Evolutionary conservation across 2,113 vertebrate genomes (phyloP).

Genomic region (Mus pahari): DNA sequence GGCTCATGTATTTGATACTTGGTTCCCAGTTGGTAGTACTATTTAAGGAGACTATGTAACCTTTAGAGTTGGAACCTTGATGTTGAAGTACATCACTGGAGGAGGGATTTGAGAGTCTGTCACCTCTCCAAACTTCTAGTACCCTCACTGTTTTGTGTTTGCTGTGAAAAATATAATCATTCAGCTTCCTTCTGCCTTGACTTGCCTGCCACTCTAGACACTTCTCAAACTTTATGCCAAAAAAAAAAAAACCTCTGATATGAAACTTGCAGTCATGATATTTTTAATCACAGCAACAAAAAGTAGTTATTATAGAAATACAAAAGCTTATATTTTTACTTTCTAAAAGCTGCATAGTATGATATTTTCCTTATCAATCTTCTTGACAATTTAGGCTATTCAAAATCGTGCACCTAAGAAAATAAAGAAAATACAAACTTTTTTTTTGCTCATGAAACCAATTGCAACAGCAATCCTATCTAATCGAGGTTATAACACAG

Average conservation of each 20-base stretch:
- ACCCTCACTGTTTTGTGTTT: not conserved
- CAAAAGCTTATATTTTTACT: constrained; percentile 24
- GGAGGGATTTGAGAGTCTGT: not conserved
- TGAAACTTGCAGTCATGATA: not conserved
- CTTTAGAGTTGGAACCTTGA: not conserved
- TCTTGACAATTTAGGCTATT: constrained; percentile 26
- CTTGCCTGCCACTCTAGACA: not conserved
- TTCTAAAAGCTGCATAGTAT: not conserved
- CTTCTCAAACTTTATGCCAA: not conserved
- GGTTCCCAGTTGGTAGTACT: too few species aligned
- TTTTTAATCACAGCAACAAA: not conserved
- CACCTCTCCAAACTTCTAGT: not conserved
- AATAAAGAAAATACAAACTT: not conserved
- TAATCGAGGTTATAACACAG: not conserved
- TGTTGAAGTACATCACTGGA: not conserved
- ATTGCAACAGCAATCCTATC: not conserved
- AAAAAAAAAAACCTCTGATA: not conserved
- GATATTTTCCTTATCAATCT: not conserved
- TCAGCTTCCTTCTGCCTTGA: not conserved
- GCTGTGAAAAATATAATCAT: not conserved
- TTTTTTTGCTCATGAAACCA: constrained; percentile 15
- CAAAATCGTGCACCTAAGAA: not conserved
- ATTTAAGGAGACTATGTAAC: not conserved
- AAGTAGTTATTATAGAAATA: not conserved
- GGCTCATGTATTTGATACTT: not conserved